Evolutionary conservation across 2,888 invertebrate species (phyloP).

Genomic region (Tinea pellionella): DNA sequence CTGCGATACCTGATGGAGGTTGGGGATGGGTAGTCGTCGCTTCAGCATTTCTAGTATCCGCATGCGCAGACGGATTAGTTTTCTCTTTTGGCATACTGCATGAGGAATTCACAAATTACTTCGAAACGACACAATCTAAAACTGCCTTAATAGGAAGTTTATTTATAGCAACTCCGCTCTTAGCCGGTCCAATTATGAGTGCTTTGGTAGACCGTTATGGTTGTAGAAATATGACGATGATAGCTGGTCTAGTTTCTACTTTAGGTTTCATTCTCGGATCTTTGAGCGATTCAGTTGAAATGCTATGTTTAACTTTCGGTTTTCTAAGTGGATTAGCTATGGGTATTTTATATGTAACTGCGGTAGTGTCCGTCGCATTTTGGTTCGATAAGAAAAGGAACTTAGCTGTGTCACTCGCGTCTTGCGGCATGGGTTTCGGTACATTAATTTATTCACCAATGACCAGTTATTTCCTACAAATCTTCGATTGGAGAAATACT

Average conservation of each 20-base stretch:
- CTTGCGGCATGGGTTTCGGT: constrained; percentile 89
- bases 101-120: constrained; percentile 81
- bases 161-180: constrained; percentile 88
- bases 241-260: constrained; percentile 77
- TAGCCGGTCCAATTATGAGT: constrained; percentile 86
- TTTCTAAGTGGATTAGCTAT: constrained; percentile 84
- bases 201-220: constrained; percentile 87
- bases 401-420: constrained; percentile 86
- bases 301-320: constrained; percentile 86
- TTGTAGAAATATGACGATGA: constrained; percentile 78
- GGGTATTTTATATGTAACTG: constrained; percentile 87
- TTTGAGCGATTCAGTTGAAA: constrained; percentile 75
- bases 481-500: constrained; percentile 85
- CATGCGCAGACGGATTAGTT: constrained; percentile 91
- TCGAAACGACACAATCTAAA: constrained; percentile 81
- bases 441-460: constrained; percentile 89
- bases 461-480: constrained; percentile 77
- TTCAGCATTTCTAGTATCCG: constrained; percentile 85
- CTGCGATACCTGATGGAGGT: constrained; percentile 82
- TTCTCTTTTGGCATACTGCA: constrained; percentile 93
- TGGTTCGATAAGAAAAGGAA: constrained; percentile 91
- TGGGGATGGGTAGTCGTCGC: constrained; percentile 93
- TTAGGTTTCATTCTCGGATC: constrained; percentile 81
- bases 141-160: constrained; percentile 91
- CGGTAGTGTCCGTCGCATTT: constrained; percentile 90